These are phyloP conservation scores for Platycnemis pennipes DNA, from an alignment of 2,888 invertebrate genomes.

Conservation along the genomic window DNA sequence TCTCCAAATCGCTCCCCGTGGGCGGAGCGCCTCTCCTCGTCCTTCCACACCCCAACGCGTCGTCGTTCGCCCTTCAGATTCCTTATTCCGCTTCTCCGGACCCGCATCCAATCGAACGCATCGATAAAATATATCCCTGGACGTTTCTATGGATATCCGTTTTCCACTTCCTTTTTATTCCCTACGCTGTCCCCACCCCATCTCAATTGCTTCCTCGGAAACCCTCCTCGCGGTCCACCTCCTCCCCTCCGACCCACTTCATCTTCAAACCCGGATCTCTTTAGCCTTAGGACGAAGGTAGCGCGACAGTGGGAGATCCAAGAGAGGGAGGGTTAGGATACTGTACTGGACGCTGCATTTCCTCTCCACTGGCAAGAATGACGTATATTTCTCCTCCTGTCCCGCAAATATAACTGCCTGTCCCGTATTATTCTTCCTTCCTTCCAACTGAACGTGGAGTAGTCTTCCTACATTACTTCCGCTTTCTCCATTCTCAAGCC, in stretches of 20 bases:
- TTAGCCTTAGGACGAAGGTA: not conserved
- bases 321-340: not conserved
- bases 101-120: not conserved
- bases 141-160: conserved; percentile 19
- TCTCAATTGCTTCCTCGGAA: no score
- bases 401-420: not conserved
- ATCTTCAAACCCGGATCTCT: not conserved
- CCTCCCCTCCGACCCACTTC: not conserved
- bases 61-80: not conserved
- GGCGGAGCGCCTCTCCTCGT: no score
- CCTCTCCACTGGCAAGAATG: not conserved
- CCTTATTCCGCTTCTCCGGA: not conserved
- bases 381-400: not conserved
- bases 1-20: no score
- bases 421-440: no score
- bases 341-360: not conserved
- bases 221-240: not conserved
- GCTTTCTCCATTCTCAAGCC: not conserved
- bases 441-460: not conserved
- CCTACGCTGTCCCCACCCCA: not conserved
- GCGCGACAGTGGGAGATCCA: not conserved
- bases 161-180: not conserved
- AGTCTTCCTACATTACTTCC: not conserved
- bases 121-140: conserved; percentile 21
- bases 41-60: not conserved